phyloP scores from a whole-genome alignment of 2,888 invertebrate species.

The Timema cristinae region DNA sequence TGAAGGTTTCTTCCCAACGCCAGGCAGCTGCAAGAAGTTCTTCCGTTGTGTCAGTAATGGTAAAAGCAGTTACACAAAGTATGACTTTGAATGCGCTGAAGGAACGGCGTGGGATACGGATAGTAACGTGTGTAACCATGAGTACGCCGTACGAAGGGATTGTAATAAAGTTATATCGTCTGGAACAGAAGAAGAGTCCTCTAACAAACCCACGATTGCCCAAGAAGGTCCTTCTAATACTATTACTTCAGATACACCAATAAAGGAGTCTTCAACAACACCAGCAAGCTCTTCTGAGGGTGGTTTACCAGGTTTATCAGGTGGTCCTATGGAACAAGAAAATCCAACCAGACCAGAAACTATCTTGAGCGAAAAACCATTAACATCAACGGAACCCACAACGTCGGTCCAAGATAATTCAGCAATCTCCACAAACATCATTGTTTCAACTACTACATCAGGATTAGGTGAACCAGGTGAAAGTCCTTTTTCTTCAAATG shows the following conservation, averaged over 20 bases:
- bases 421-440: not conserved
- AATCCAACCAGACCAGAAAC: not conserved
- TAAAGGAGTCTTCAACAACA: too few relatives aligned
- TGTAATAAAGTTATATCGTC: conserved; percentile 10
- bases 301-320: conserved; percentile 1
- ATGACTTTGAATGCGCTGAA: conserved; percentile 53
- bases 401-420: not conserved
- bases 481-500: not conserved
- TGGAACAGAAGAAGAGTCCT: not conserved
- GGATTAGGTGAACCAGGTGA: not conserved
- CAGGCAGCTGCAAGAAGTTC: conserved; percentile 58
- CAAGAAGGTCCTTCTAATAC: not conserved
- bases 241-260: not conserved
- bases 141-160: conserved; percentile 16
- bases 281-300: not conserved
- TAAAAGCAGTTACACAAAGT: conserved; percentile 46
- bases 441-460: not conserved
- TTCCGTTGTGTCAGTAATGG: conserved; percentile 56
- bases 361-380: not conserved
- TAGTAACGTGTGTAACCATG: conserved; percentile 53
- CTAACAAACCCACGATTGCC: not conserved
- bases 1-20: conserved; percentile 61
- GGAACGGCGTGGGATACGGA: conserved; percentile 57
- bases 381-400: not conserved
- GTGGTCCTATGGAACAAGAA: conserved; percentile 7